Evolutionary conservation across 2,888 invertebrate genomes (phyloP).

Genomic region (Congeria kusceri): DNA sequence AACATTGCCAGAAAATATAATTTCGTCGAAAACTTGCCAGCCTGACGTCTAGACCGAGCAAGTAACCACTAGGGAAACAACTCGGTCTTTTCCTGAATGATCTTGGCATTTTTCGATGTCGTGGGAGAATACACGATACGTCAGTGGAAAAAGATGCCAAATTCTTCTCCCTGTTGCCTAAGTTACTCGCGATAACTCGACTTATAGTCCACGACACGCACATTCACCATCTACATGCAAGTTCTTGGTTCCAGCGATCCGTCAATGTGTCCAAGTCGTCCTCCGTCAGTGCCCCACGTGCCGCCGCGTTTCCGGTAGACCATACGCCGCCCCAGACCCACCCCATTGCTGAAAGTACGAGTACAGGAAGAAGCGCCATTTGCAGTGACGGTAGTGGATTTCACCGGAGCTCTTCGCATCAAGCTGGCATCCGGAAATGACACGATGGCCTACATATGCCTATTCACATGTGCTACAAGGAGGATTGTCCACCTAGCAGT

Average conservation of each 20-base stretch:
- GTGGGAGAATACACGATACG: neutral
- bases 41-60: neutral
- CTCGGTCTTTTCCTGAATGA: neutral
- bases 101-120: neutral
- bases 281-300: conserved; percentile 15
- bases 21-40: too few species aligned
- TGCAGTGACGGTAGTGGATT: conserved; percentile 52
- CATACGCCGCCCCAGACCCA: conserved; percentile 38
- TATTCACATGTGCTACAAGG: conserved; percentile 51
- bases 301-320: conserved; percentile 16
- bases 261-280: conserved; percentile 1
- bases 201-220: conserved; percentile 45
- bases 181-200: conserved; percentile 13
- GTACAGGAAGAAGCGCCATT: conserved; percentile 39
- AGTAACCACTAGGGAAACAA: neutral
- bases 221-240: conserved; percentile 26
- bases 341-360: conserved; percentile 46
- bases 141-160: neutral
- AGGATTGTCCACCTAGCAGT: conserved; percentile 54
- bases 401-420: conserved; percentile 38
- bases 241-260: conserved; percentile 47
- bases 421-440: conserved; percentile 1
- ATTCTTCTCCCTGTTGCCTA: neutral
- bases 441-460: conserved; percentile 45
- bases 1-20: neutral